Base-by-base conservation (phyloP, 2,888 invertebrate species). In the Drosophila crucigera region DNA sequence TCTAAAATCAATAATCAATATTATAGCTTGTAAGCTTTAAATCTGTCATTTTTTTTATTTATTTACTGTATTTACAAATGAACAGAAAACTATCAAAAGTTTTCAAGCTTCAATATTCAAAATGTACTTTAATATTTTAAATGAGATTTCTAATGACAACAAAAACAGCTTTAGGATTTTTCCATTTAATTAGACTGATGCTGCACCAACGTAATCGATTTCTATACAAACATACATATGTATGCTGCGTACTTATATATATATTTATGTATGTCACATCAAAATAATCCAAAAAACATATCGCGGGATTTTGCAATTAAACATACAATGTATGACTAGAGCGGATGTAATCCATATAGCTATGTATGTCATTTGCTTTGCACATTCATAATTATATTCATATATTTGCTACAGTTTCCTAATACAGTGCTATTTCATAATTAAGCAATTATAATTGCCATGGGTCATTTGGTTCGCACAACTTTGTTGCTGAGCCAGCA, bases 401-500 rank as follows among this genome's bases (percentile, higher is more conserved):
- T 9, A 54, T 22, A 11, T 10, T 7, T 33, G n/a, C 11, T 1
- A 37, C 25, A 37, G 7, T 28, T 55, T 28, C 28, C 22, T n/a
- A 33, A 49, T 3, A 14, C 41, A 49, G 31, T 66, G 31, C 31
- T n/a, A 37, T 61, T 41, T 25, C 11, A 67, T 49, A 49, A 49
- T 49, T 30, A 14, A 30, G 11, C 5, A 30, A 19, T 14, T 39
- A 37, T 59, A 35, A 14, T 56, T 37, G 35, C 33, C 25, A 55
- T 41, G 31, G 52, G 33, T 73, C 67, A 58, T 47, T 50, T 49
- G 64, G 35, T 43, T 41, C 59, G 43, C 43, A 39, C 49, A 53
- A 33, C 14, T 47, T 54, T 58, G 68, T 60, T 73, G 68, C 64
- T 61, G 54, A 37, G 54, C 43, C 56, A 28, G 41, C 28, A 43